Percentiles rank a stretch among this genome's conserved stretches.
These are phyloP conservation scores for Xenentodon cancila DNA, from an alignment of 2,797 vertebrate genomes.

Conservation along the genomic window DNA sequence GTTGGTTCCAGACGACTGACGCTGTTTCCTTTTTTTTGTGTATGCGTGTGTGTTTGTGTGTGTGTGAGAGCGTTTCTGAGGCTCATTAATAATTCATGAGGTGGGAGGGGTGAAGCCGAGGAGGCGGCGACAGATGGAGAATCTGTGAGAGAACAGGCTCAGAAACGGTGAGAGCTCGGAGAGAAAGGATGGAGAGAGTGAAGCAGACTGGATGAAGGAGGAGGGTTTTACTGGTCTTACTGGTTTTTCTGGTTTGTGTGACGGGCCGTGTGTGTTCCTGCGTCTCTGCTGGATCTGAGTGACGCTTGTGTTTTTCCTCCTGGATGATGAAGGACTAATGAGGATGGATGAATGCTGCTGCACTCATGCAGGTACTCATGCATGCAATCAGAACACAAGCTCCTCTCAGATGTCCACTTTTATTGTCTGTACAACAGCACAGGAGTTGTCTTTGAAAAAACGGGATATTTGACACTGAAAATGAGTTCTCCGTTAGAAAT, in stretches of 20 bases:
- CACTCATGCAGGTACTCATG: conserved; percentile 58
- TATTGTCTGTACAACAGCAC: no score
- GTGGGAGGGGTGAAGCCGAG: conserved; percentile 72
- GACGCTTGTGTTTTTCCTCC: conserved; percentile 21
- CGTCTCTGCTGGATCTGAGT: conserved; percentile 21
- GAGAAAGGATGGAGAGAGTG: conserved; percentile 11
- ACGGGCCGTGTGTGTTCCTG: neutral
- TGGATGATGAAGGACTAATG: conserved; percentile 51
- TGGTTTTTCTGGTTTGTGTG: neutral
- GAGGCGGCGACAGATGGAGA: conserved; percentile 79
- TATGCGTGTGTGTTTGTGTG: no score
- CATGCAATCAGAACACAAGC: neutral
- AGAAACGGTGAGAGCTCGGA: conserved; percentile 25
- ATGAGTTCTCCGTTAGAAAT: no score
- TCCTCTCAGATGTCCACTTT: neutral
- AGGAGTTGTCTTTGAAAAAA: no score
- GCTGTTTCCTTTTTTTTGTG: no score
- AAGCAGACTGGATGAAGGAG: conserved; percentile 20
- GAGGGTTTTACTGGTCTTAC: neutral
- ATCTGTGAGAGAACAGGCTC: conserved; percentile 51
- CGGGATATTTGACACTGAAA: no score
- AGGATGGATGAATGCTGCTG: conserved; percentile 51
- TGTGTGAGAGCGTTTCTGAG: conserved; percentile 4
- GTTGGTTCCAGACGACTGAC: no score
- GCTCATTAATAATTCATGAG: conserved; percentile 81